Evolutionary conservation across 2,888 invertebrate genomes (phyloP).

Genomic region (Acanthosepion lycidas): DNA sequence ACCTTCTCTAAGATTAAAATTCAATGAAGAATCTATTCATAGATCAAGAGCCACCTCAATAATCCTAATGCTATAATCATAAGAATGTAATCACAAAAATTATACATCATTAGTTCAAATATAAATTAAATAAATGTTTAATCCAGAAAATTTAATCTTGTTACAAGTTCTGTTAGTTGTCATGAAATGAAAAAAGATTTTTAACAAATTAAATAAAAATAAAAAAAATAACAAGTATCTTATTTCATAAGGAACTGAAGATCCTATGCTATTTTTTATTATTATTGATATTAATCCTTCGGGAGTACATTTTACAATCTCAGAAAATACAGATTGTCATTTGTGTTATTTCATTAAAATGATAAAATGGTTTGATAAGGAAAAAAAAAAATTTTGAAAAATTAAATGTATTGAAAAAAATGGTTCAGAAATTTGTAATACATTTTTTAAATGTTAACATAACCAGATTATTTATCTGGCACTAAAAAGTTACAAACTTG

Average conservation of each 20-base stretch:
- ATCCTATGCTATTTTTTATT: not conserved
- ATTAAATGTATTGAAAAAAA: not conserved
- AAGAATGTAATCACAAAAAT: not conserved
- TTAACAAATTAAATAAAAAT: not conserved
- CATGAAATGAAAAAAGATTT: not conserved
- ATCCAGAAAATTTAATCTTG: not conserved
- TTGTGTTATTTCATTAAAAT: not conserved
- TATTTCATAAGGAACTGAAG: not conserved
- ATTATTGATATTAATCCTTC: not conserved
- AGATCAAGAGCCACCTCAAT: not conserved
- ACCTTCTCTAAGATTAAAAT: not conserved
- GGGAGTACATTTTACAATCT: slow-evolving; percentile 11
- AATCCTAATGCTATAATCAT: not conserved
- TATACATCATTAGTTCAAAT: not conserved
- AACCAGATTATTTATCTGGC: not conserved
- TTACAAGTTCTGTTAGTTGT: not conserved
- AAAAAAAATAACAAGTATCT: not conserved
- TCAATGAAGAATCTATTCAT: not conserved
- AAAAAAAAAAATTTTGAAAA: not conserved
- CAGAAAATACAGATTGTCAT: slow-evolving; percentile 9
- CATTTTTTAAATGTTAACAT: not conserved
- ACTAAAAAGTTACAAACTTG: not conserved
- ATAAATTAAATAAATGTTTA: not conserved
- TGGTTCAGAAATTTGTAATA: not conserved
- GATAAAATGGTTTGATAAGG: not conserved